These are phyloP conservation scores for Drosophila kikkawai DNA, from an alignment of 1,140 invertebrate genomes.

Conservation along the genomic window DNA sequence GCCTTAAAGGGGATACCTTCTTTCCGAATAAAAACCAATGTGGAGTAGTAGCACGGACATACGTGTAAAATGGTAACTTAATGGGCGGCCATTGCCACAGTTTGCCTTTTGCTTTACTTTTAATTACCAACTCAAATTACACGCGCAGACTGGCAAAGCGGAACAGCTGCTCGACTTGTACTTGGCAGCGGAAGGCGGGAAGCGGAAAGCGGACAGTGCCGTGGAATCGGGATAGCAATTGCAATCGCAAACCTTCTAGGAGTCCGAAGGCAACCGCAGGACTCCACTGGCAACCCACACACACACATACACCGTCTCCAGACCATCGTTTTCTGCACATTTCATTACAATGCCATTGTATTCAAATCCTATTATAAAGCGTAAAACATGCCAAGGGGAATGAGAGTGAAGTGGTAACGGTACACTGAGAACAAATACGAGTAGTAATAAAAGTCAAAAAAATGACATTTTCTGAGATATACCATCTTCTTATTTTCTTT, in stretches of 20 bases:
- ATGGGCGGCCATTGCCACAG: constrained; percentile 53
- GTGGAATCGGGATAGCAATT: constrained; percentile 25
- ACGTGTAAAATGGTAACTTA: constrained; percentile 59
- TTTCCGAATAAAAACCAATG: constrained; percentile 31
- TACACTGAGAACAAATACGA: background rate
- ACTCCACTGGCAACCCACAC: constrained; percentile 56
- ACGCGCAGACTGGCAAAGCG: constrained; percentile 56
- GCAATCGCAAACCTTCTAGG: constrained; percentile 27
- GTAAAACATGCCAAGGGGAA: constrained; percentile 59
- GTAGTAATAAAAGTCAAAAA: no score
- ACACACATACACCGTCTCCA: constrained; percentile 43
- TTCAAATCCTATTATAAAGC: constrained; percentile 82
- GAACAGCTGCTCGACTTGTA: constrained; percentile 78
- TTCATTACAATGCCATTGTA: constrained; percentile 82
- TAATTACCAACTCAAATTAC: constrained; percentile 81
- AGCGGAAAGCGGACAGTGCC: constrained; percentile 13
- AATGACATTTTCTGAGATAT: no score
- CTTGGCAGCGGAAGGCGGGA: constrained; percentile 39
- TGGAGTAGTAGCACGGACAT: constrained; percentile 23
- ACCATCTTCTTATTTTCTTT: no score
- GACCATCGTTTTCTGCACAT: constrained; percentile 78
- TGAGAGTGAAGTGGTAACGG: background rate
- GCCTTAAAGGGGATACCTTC: constrained; percentile 1
- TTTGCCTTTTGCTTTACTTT: constrained; percentile 79
- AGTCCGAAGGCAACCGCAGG: constrained; percentile 60